These are phyloP conservation scores for Drosophila paucipuncta DNA, from an alignment of 2,888 invertebrate genomes.

Conservation along the genomic window DNA sequence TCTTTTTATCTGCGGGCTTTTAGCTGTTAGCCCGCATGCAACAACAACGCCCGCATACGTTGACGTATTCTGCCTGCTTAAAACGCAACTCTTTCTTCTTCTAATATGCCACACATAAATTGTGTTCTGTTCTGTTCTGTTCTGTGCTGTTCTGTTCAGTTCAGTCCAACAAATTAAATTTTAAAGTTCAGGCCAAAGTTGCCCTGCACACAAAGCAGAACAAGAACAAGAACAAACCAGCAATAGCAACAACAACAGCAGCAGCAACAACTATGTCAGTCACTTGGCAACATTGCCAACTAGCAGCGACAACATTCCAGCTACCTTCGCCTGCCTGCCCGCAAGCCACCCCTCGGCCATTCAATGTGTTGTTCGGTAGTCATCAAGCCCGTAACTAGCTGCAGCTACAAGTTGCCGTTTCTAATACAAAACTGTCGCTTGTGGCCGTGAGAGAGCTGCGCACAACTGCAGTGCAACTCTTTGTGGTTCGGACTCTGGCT, in stretches of 20 bases:
- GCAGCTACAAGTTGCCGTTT: constrained; percentile 76
- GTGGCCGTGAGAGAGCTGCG: constrained; percentile 76
- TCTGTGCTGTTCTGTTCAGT: constrained; percentile 39
- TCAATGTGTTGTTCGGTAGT: constrained; percentile 14
- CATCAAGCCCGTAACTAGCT: constrained; percentile 73
- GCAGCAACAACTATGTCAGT: constrained; percentile 74
- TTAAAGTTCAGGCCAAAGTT: constrained; percentile 59
- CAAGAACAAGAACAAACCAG: constrained; percentile 23
- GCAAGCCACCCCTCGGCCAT: background rate
- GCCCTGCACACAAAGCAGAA: constrained; percentile 50
- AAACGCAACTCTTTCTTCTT: constrained; percentile 44
- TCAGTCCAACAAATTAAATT: constrained; percentile 68
- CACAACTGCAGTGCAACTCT: constrained; percentile 51
- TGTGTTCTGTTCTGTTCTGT: constrained; percentile 45
- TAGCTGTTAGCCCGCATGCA: constrained; percentile 60
- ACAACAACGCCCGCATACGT: constrained; percentile 61
- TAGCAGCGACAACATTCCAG: constrained; percentile 78
- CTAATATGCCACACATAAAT: constrained; percentile 74
- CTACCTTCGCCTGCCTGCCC: constrained; percentile 52
- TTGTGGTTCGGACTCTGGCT: constrained; percentile 36
- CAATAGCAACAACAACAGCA: constrained; percentile 52
- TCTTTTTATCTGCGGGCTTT: constrained; percentile 39
- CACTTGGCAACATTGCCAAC: constrained; percentile 77
- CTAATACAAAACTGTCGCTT: constrained; percentile 79
- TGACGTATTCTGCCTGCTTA: constrained; percentile 20